Evolutionary conservation across 2,113 vertebrate species (phyloP).

Genomic region (Alosa alosa): DNA sequence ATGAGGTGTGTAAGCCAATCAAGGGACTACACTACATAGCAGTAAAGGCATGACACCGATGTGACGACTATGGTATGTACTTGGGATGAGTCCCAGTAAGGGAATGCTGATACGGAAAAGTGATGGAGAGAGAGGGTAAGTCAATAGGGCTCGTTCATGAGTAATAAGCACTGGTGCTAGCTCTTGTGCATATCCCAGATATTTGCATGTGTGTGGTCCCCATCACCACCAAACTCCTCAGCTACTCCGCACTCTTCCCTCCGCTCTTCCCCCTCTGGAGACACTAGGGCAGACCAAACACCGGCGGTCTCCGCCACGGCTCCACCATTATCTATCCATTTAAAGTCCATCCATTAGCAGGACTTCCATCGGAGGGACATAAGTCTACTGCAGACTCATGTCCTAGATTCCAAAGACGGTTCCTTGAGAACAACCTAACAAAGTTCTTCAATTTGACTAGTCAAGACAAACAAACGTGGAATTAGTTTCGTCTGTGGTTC

Average conservation of each 20-base stretch:
- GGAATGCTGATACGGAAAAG: background rate
- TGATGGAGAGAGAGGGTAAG: background rate
- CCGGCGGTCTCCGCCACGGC: background rate
- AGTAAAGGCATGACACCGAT: background rate
- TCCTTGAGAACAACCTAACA: background rate
- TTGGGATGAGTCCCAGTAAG: background rate
- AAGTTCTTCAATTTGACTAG: background rate
- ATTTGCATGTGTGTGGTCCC: background rate
- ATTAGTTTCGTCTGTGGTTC: background rate
- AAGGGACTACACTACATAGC: background rate
- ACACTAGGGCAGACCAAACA: background rate
- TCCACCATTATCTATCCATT: background rate
- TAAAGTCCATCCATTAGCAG: background rate
- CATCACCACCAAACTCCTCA: background rate
- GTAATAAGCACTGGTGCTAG: background rate
- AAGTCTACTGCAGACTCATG: background rate
- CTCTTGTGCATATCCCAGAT: background rate
- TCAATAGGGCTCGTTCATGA: background rate
- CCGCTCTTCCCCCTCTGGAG: background rate
- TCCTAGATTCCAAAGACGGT: background rate
- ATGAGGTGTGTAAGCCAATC: background rate
- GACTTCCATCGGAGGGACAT: background rate
- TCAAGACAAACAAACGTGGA: background rate
- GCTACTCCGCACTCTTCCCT: background rate
- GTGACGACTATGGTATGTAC: background rate